Base-by-base conservation (phyloP, 2,113 vertebrate genomes). In the Neolamprologus caudopunctatus region DNA sequence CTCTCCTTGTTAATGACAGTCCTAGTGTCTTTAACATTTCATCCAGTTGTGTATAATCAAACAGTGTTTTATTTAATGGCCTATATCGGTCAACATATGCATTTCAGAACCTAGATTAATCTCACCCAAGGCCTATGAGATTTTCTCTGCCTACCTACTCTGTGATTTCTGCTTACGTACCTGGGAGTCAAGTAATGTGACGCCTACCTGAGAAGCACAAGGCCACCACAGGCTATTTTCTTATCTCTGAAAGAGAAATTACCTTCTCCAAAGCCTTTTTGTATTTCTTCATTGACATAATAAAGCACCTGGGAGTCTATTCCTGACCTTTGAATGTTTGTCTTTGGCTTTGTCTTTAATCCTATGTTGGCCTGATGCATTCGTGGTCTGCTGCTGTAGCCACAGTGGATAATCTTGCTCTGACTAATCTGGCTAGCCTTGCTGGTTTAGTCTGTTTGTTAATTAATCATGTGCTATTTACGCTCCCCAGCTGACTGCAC, bases 381-480 rank as follows among this genome's bases (percentile, higher is more conserved):
- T 53, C 17, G 14, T 90, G 86, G 63, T 85, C 66, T 81, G 78
- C 55, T 79, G 68, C 85, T 86, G 33, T 42, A 84, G 71, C 16
- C 82, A 42, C 21, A n/a, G 40, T 24, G 19, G 91, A 55, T 73
- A 91, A 85, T 90, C 80, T 93, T 81, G 66, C 88, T 81, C 81
- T 12, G 13, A 81, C 85, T 91, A 89, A 92, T 91, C 83, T 85
- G 81, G 71, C 45, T 28, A 35, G 54, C 66, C 47, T 83, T 86
- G 87, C 91, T 91, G 87, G 85, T 90, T 92, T 91, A 91, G 88
- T 68, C 81, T 84, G 28, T 87, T 89, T 81, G 87, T 89, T 89
- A 89, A 94, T 94, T 94, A 92, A 90, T 91, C 79, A 81, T 71
- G 80, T 68, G 84, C 68, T 85, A 37, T 87, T 71, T 85, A 81